Percentiles rank a stretch among this genome's conserved stretches.
These are phyloP conservation scores for Meandrina meandrites DNA, from an alignment of 92 coral and sea anemone genomes.

Conservation along the genomic window DNA sequence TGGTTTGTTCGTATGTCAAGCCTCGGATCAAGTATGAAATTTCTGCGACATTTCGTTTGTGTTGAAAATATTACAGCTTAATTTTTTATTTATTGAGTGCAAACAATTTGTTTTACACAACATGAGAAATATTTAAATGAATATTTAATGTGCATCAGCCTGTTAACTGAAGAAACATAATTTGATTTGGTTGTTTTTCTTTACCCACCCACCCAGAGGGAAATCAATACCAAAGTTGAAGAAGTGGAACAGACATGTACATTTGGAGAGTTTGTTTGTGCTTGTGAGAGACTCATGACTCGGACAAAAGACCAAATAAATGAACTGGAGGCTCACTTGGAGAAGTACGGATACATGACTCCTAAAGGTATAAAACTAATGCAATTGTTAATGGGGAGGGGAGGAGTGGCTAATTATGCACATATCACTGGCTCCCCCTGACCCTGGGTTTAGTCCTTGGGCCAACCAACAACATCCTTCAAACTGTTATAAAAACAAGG, in stretches of 20 bases:
- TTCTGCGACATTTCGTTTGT: no score
- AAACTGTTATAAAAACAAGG: no score
- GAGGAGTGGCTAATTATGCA: background rate
- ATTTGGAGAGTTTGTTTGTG: slow-evolving; percentile 55
- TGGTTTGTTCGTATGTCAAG: no score
- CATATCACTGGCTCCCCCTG: no score
- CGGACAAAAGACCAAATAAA: slow-evolving; percentile 63
- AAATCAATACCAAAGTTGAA: slow-evolving; percentile 41
- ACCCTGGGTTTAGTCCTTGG: no score
- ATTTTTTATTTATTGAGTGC: no score
- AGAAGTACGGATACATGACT: slow-evolving; percentile 75
- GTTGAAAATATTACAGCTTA: no score
- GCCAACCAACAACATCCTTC: no score
- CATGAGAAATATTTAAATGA: background rate
- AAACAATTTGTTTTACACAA: background rate
- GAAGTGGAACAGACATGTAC: slow-evolving; percentile 37
- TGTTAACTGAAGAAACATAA: background rate
- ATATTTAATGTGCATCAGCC: background rate
- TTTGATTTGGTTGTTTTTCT: no score
- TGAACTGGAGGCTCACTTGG: slow-evolving; percentile 65
- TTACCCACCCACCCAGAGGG: slow-evolving; percentile 39
- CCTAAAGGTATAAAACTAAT: slow-evolving; percentile 33
- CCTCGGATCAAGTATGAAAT: no score
- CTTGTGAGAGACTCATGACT: slow-evolving; percentile 62
- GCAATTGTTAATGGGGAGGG: background rate